Percentiles rank a stretch among this genome's conserved stretches.
Evolutionary conservation across 2,888 invertebrate genomes (phyloP).

Genomic region (Mesorhabditis belari): DNA sequence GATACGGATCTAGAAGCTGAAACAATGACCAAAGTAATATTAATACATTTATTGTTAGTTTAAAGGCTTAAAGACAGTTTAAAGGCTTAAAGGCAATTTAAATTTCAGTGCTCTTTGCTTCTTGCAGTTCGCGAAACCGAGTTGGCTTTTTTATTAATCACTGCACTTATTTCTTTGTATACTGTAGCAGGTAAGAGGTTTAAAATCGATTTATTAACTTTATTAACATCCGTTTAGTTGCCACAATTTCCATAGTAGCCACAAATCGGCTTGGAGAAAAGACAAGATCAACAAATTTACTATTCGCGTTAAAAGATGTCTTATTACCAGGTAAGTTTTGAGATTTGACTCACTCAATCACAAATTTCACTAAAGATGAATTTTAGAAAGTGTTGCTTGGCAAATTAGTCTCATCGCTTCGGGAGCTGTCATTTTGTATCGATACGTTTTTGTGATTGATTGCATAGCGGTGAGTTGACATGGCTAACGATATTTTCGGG

Average conservation of each 20-base stretch:
- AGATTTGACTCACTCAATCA: not conserved
- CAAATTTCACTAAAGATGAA: not conserved
- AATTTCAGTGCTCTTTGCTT: conserved; percentile 24
- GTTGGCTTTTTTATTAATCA: conserved; percentile 20
- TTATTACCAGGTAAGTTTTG: not conserved
- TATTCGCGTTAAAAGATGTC: not conserved
- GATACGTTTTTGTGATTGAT: not conserved
- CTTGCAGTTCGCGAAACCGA: conserved; percentile 19
- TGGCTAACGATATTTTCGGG: not conserved
- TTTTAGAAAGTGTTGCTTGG: not conserved
- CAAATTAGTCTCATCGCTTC: not conserved
- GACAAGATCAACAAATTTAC: not conserved
- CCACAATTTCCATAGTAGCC: not conserved
- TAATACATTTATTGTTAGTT: not conserved
- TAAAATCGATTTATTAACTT: not conserved
- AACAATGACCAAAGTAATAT: conserved; percentile 17
- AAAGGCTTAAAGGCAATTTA: too few species aligned
- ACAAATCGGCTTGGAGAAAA: not conserved
- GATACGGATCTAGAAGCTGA: conserved; percentile 15
- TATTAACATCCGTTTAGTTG: not conserved
- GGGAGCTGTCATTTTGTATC: not conserved
- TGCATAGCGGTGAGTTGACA: not conserved
- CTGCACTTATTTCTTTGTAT: conserved; percentile 21
- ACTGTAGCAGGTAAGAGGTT: conserved; percentile 11
- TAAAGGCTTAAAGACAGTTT: not conserved